phyloP scores from a whole-genome alignment of 2,888 invertebrate genomes.

The Napeogenes sylphis region DNA sequence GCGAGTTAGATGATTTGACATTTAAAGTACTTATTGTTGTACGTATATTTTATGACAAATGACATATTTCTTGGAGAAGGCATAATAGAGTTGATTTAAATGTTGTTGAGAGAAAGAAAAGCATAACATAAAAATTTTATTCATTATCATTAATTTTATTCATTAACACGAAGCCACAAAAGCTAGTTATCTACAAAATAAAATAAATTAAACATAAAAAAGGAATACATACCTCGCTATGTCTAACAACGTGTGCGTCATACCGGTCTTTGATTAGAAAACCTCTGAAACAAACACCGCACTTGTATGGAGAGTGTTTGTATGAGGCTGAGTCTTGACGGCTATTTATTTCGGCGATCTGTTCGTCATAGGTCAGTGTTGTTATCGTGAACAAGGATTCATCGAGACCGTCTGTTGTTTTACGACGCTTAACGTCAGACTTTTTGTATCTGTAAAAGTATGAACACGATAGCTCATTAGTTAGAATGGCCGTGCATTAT shows the following conservation, averaged over 20 bases:
- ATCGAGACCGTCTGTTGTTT: conserved; percentile 49
- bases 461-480: neutral
- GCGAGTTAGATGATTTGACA: no score
- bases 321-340: conserved; percentile 48
- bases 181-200: no score
- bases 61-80: no score
- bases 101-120: no score
- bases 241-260: conserved; percentile 54
- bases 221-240: conserved; percentile 52
- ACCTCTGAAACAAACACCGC: conserved; percentile 54
- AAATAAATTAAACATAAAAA: no score
- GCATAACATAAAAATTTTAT: no score
- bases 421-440: conserved; percentile 52
- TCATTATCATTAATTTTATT: no score
- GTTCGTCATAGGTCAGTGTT: conserved; percentile 56
- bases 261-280: conserved; percentile 56
- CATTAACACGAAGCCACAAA: no score
- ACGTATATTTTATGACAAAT: no score
- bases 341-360: conserved; percentile 55
- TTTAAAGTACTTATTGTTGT: no score
- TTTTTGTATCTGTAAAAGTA: conserved; percentile 50
- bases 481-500: neutral
- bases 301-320: conserved; percentile 50
- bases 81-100: no score
- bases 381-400: conserved; percentile 57